Conservation (phyloP, 2,888 invertebrate genomes). For the Eilema depressum region DNA sequence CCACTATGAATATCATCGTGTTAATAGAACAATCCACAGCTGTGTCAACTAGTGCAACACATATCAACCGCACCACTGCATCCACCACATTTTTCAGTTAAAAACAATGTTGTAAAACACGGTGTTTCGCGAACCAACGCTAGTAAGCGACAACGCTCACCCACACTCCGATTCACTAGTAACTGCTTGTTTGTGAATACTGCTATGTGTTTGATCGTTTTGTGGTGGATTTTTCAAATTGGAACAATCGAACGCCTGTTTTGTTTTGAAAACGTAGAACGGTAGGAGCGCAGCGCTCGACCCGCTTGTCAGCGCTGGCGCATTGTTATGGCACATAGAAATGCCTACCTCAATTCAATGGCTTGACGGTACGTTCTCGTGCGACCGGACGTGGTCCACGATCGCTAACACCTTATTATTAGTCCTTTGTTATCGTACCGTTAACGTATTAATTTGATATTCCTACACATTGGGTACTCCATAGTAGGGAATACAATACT, state of each 20-base stretch:
- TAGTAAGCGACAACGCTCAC: slow-evolving; percentile 55
- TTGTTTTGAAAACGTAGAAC: slow-evolving; percentile 82
- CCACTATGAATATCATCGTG: slow-evolving; percentile 69
- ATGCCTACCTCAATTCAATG: slow-evolving; percentile 68
- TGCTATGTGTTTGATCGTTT: slow-evolving; percentile 79
- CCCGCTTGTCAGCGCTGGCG: slow-evolving; percentile 66
- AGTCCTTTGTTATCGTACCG: slow-evolving; percentile 46
- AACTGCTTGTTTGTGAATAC: slow-evolving; percentile 78
- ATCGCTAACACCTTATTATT: slow-evolving; percentile 57
- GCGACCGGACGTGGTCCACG: slow-evolving; percentile 66
- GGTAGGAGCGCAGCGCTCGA: slow-evolving; percentile 63
- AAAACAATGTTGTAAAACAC: slow-evolving; percentile 50
- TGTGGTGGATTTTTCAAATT: slow-evolving; percentile 79
- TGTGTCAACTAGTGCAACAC: slow-evolving; percentile 58
- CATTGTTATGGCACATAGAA: slow-evolving; percentile 75
- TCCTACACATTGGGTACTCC: slow-evolving; percentile 1
- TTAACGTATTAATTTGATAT: slow-evolving; percentile 41
- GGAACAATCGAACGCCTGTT: slow-evolving; percentile 77
- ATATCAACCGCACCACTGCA: slow-evolving; percentile 67
- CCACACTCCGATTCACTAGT: slow-evolving; percentile 59
- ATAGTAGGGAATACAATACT: not conserved
- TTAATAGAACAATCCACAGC: slow-evolving; percentile 57
- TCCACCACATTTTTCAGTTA: slow-evolving; percentile 73
- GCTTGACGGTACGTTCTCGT: slow-evolving; percentile 66
- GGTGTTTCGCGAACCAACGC: slow-evolving; percentile 58